These are phyloP conservation scores for Drosophila siamana DNA, from an alignment of 2,888 invertebrate genomes.

Conservation along the genomic window DNA sequence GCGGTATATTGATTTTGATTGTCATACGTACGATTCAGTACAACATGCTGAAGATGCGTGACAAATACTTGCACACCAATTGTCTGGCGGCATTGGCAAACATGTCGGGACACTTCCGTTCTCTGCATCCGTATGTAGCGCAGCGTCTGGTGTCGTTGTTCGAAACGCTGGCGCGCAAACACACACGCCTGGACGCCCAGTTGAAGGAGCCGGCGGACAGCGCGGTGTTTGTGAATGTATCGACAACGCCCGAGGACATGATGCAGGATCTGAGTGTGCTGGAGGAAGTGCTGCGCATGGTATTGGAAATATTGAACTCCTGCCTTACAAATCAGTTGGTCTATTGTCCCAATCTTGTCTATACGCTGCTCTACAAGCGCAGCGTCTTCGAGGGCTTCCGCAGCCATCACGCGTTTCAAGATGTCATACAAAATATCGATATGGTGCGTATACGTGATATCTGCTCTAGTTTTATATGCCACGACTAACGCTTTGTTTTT, in stretches of 20 bases:
- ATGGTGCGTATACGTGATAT: constrained; percentile 87
- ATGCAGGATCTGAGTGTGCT: constrained; percentile 96
- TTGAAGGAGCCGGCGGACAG: constrained; percentile 86
- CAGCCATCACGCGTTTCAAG: constrained; percentile 95
- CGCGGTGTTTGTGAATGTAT: constrained; percentile 82
- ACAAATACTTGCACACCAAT: constrained; percentile 99
- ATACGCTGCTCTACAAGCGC: constrained; percentile 96
- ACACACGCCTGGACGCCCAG: constrained; percentile 89
- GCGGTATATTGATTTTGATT: constrained; percentile 96
- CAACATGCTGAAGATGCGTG: constrained; percentile 98
- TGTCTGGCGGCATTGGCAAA: constrained; percentile 99
- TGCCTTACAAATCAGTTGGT: constrained; percentile 94
- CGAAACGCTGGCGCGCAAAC: constrained; percentile 95
- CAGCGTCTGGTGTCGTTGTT: constrained; percentile 96
- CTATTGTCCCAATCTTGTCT: constrained; percentile 96
- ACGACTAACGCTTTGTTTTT: neutral
- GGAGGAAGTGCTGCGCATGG: constrained; percentile 98
- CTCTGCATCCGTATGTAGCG: constrained; percentile 97
- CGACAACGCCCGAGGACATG: constrained; percentile 84
- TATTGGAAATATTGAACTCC: constrained; percentile 98
- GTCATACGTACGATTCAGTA: constrained; percentile 98
- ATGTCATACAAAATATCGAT: constrained; percentile 97
- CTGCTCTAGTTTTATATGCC: neutral
- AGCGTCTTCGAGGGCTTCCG: constrained; percentile 95
- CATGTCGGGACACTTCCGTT: constrained; percentile 97